Evolutionary conservation across 2,113 vertebrate genomes (phyloP), one percentile per base, ranked within the genome.

Genomic region (Neogobius melanostomus): DNA sequence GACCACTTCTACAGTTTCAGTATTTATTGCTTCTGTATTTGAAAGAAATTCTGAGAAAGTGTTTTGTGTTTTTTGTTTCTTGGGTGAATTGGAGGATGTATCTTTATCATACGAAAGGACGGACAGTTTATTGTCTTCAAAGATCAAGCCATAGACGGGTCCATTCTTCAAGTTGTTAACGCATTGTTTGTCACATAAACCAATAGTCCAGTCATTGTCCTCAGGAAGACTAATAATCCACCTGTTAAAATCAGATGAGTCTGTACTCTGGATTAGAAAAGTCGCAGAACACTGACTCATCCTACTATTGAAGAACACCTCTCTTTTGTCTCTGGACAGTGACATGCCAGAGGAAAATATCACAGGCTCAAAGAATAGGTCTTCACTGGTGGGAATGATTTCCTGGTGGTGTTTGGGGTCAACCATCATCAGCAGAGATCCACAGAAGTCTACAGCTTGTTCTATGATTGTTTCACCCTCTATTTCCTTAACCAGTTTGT

Each of bases 361-460:
- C 44, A 42, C 36, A 0, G 65, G 74, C 6, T 83, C 61, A 87
- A 89, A 85, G 12, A 51, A 69, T 66, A 85, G 63, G 4, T 74
- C 2, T 67, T 80, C 47, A 50, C 0, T 6, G 6, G 61, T n/a
- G 0, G 11, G 5, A 10, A 2, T 2, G 3, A 52, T 6, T 28
- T 77, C 45, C 17, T 75, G 72, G 8, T 79, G 63, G 28, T 83
- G 71, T 43, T 88, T 80, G 8, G 83, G 88, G 57, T 90, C 80
- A 11, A 88, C 65, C 69, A 89, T 52, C 42, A 15, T 74, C 74
- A 91, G 10, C 68, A 85, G n/a, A 4, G 83, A 80, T 14, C 53
- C 43, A 53, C 53, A 69, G 8, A 87, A 76, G 12, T 75, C 8
- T 5, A 0, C 17, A 2, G 77, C 71, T 46, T 90, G 66, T 8